Evolutionary conservation across 1,140 invertebrate species (phyloP), one percentile per base, ranked within the genome.

Genomic region (Vollenhovia emeryi): DNA sequence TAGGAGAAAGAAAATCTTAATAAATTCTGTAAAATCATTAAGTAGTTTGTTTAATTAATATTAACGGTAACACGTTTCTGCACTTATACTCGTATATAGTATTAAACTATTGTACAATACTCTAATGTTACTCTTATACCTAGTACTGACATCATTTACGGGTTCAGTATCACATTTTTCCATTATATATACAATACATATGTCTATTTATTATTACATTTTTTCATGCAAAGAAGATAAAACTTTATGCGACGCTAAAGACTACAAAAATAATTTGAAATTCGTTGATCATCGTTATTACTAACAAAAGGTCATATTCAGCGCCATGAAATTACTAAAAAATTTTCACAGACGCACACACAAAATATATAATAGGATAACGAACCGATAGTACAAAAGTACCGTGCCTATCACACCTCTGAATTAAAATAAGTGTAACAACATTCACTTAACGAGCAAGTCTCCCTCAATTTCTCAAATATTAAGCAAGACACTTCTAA

Each of bases 121-220:
- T 40, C 13, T 75, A 43, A 40, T 50, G 27, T 45, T 73, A 36
- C 18, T 52, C 11, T 52, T 73, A 73, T 36, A 59, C 4, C 21
- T 59, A 75, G 24, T 43, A 75, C 36, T 59, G 36, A 75, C 21
- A n/a, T 75, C 21, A 59, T 27, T 75, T 55, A 55, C 15, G 43
- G 3, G n/a, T 59, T 75, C 33, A 50, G 21, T 75, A 75, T 75
- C 73, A 75, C 36, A 60, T 76, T 30, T 60, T 21, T 76, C 1
- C n/a, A 40, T 3, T 30, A 11, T 13, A 57, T 24, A 3, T 74
- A 3, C 13, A 40, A 2, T 30, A 11, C 7, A 57, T 24, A 3
- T 74, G 2, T 6, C 11, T 73, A 33, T 52, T 13, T n/a, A 55
- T 48, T 43, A 59, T 27, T 2, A 52, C 30, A 50, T 11, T 50